These are phyloP conservation scores for Drosophila paulistorum DNA, from an alignment of 1,140 invertebrate genomes.

Conservation along the genomic window DNA sequence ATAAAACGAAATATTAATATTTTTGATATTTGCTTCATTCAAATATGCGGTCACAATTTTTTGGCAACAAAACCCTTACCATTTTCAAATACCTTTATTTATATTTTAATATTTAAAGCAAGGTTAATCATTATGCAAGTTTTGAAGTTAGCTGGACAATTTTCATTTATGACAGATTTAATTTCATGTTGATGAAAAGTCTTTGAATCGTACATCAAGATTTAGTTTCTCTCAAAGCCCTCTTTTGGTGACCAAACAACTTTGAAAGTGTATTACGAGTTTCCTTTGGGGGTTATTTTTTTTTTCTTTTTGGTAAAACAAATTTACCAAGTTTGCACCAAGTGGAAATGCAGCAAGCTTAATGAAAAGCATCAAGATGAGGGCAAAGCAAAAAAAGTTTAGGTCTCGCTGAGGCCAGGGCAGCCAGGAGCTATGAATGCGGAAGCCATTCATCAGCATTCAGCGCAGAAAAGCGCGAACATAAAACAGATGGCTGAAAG, in stretches of 20 bases:
- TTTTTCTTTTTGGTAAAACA: conserved; percentile 36
- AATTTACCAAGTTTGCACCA: conserved; percentile 47
- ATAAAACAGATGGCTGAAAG: conserved; percentile 58
- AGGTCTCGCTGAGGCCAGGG: conserved; percentile 7
- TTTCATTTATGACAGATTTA: not conserved
- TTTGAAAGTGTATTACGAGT: conserved; percentile 15
- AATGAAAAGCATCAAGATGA: conserved; percentile 40
- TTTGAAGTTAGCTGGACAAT: no score
- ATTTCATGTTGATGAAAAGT: not conserved
- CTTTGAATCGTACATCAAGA: not conserved
- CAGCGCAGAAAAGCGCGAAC: conserved; percentile 60
- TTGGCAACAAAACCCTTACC: no score
- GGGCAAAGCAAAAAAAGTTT: conserved; percentile 15
- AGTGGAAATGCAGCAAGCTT: conserved; percentile 41
- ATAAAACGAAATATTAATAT: not conserved
- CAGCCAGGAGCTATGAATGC: conserved; percentile 36
- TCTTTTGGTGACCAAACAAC: conserved; percentile 9
- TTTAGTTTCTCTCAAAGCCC: not conserved
- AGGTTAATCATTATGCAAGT: no score
- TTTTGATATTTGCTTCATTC: not conserved
- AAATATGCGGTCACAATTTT: conserved; percentile 2
- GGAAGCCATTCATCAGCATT: conserved; percentile 73
- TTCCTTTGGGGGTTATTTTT: not conserved
- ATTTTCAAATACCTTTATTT: no score
- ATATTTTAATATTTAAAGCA: no score